phyloP scores from a whole-genome alignment of 2,797 vertebrate species.

The Pogoniulus pusillus region DNA sequence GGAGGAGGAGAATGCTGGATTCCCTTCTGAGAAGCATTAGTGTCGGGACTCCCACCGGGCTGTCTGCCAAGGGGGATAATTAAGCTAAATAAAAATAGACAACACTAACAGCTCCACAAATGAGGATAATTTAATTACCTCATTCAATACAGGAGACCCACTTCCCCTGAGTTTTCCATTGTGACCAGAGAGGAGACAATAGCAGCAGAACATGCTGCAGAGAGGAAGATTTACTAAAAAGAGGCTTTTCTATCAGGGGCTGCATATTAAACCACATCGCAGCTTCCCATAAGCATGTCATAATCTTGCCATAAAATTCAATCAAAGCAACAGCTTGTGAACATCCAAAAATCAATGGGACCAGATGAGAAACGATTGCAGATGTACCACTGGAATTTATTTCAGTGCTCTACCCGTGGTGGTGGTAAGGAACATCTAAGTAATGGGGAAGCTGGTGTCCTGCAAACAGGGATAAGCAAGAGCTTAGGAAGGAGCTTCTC shows the following conservation, averaged over 20 bases:
- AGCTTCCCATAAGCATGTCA: slow-evolving; percentile 45
- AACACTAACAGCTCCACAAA: slow-evolving; percentile 59
- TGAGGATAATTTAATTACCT: slow-evolving; percentile 69
- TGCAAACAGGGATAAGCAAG: neutral
- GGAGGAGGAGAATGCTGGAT: slow-evolving; percentile 24
- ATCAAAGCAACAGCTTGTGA: slow-evolving; percentile 62
- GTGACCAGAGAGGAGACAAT: slow-evolving; percentile 49
- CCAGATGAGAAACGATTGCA: slow-evolving; percentile 15
- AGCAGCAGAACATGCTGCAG: slow-evolving; percentile 17
- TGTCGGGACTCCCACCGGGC: slow-evolving; percentile 55
- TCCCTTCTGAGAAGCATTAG: slow-evolving; percentile 48
- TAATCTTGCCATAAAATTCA: slow-evolving; percentile 63
- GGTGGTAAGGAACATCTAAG: neutral
- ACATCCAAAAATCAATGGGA: slow-evolving; percentile 45
- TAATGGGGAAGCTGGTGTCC: neutral
- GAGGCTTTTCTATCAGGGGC: slow-evolving; percentile 19
- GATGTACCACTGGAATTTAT: neutral
- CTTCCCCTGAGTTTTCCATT: slow-evolving; percentile 56
- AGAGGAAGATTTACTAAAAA: slow-evolving; percentile 14
- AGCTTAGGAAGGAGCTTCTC: neutral
- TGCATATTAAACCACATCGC: slow-evolving; percentile 41
- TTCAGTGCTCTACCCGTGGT: neutral
- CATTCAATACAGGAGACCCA: slow-evolving; percentile 35
- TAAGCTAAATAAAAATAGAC: slow-evolving; percentile 65
- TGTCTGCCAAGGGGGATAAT: slow-evolving; percentile 61